Percentiles rank a stretch among this genome's conserved stretches.
Conservation (phyloP, 1,140 invertebrate genomes). For the Laodelphax striatellus region DNA sequence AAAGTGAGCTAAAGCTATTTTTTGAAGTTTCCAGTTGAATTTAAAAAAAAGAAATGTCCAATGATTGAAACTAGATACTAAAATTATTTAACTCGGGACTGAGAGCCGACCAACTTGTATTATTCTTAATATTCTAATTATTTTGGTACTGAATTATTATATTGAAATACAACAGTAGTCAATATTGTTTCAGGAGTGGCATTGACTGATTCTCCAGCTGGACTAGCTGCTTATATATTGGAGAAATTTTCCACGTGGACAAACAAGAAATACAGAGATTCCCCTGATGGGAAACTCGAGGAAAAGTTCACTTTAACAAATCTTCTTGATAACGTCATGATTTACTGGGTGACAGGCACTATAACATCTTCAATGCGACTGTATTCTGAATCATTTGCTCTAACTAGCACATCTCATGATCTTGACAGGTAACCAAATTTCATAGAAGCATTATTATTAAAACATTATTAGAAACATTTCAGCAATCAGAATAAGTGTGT, state of each 20-base stretch:
- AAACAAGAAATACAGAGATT: constrained; percentile 40
- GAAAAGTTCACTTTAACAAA: constrained; percentile 54
- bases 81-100: too few species aligned
- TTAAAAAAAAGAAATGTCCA: too few species aligned
- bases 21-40: too few species aligned
- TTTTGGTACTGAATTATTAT: too few species aligned
- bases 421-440: constrained; percentile 35
- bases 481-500: too few species aligned
- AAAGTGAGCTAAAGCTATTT: too few species aligned
- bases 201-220: constrained; percentile 47
- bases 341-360: constrained; percentile 70
- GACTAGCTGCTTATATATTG: constrained; percentile 56
- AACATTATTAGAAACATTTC: too few species aligned
- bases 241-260: constrained; percentile 63
- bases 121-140: too few species aligned
- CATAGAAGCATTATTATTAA: too few species aligned
- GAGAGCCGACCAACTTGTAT: too few species aligned
- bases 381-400: constrained; percentile 52
- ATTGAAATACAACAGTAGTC: too few species aligned
- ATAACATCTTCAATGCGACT: constrained; percentile 65
- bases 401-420: constrained; percentile 28
- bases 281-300: constrained; percentile 59
- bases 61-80: too few species aligned
- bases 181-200: constrained; percentile 36
- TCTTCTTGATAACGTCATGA: constrained; percentile 77